phyloP scores from a whole-genome alignment of 2,113 vertebrate species.

The Phoxinus phoxinus region DNA sequence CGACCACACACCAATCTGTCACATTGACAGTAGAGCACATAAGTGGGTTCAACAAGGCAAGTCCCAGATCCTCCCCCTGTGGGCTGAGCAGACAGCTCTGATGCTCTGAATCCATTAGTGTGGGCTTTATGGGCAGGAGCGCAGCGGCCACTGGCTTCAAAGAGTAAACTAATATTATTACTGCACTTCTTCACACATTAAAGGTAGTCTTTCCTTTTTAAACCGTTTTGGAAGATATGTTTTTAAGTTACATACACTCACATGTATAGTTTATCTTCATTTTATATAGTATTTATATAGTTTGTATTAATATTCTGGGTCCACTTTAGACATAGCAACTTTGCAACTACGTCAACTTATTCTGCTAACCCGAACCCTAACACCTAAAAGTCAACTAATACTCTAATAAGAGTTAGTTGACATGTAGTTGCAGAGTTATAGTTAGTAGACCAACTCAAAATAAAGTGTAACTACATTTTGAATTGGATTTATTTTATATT shows the following conservation, averaged over 20 bases:
- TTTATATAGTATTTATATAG: not conserved
- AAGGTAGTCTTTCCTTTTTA: not conserved
- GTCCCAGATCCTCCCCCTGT: slow-evolving; percentile 30
- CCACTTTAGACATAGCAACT: too few relatives aligned
- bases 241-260: not conserved
- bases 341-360: too few relatives aligned
- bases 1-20: slow-evolving; percentile 33
- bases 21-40: slow-evolving; percentile 16
- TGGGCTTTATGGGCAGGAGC: slow-evolving; percentile 15
- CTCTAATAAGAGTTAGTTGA: too few relatives aligned
- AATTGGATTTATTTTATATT: too few relatives aligned
- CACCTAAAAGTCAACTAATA: too few relatives aligned
- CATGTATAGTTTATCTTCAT: too few relatives aligned
- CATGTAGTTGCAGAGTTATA: too few relatives aligned
- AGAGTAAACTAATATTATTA: slow-evolving; percentile 12
- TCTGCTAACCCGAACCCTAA: too few relatives aligned
- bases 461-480: too few relatives aligned
- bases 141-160: not conserved
- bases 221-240: not conserved
- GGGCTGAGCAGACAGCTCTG: slow-evolving; percentile 44
- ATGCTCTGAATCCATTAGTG: slow-evolving; percentile 39
- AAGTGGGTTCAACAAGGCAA: slow-evolving; percentile 38
- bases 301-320: not conserved
- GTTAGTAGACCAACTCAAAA: too few relatives aligned
- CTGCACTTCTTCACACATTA: slow-evolving; percentile 16